Base-by-base conservation (phyloP, 2,797 vertebrate species). In the Syncerus caffer region DNA sequence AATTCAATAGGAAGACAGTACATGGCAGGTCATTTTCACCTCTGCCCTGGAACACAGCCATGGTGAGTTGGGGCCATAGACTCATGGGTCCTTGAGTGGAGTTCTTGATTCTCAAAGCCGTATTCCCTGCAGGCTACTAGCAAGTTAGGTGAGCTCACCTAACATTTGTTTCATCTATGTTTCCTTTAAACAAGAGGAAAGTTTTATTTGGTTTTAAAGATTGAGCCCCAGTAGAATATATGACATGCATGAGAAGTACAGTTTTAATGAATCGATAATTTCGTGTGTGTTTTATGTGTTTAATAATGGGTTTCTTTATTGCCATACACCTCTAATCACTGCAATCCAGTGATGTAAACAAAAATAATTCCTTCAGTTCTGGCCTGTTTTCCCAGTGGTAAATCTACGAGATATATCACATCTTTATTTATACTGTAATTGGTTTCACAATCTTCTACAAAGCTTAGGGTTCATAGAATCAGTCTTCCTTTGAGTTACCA, bases 241-340 rank as follows among this genome's bases (percentile, higher is more conserved):
- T 1, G 13, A 53, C n/a, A 57, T 94, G 45, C 47, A 88, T 38
- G 45, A 60, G 45, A 47, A 67, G 67, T 76, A 86, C 31, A 85
- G 71, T 58, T 89, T 19, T 78, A 58, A 58, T 83, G 29, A 58
- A 60, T 47, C 89, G 96, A 85, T 95, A 95, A 50, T 4, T 90
- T 58, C 71, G 14, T 4, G 85, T 38, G 29, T 62, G 86, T 93
- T 90, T 62, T 71, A 51, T 7, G 83, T 45, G 5, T 55, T 87
- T 93, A 97, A 98, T 98, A 80, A 97, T 38, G 45, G 88, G 29
- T 47, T 92, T 90, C 42, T 91, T 78, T 47, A 93, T 95, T 93
- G 6, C 86, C 60, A 55, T 2, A 2, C 2, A 19, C 85, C 38
- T 83, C 62, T 95, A 92, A 95, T 97, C 83, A 95, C 23, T 84